Percentiles rank a stretch among this genome's conserved stretches.
Conservation (phyloP, 1,140 invertebrate species). For the Marisa cornuarietis region DNA sequence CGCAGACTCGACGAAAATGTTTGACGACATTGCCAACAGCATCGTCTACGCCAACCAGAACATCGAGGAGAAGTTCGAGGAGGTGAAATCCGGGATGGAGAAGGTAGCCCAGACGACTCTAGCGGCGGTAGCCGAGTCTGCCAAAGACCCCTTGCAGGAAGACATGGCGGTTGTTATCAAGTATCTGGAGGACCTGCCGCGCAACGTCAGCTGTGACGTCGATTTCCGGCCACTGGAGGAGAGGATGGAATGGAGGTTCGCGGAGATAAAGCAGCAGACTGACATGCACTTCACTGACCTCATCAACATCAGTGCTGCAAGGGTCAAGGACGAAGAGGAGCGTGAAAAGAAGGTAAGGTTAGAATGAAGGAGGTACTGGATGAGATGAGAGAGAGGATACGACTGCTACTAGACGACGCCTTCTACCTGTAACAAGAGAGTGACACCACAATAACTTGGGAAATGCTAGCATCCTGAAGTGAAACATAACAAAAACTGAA, state of each 20-base stretch:
- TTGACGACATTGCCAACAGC: constrained; percentile 37
- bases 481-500: not conserved
- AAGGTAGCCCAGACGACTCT: not conserved
- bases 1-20: constrained; percentile 20
- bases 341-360: too few species aligned
- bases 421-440: too few species aligned
- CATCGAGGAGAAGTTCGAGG: constrained; percentile 21
- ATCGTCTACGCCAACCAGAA: constrained; percentile 32
- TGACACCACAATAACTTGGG: too few species aligned
- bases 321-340: not conserved
- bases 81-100: constrained; percentile 22
- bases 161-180: not conserved
- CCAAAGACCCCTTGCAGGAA: not conserved
- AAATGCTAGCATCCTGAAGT: not conserved
- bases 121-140: not conserved
- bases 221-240: constrained; percentile 15
- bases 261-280: constrained; percentile 15
- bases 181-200: not conserved
- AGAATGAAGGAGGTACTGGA: too few species aligned
- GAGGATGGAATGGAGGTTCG: constrained; percentile 14
- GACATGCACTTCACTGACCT: constrained; percentile 6
- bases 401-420: too few species aligned
- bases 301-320: not conserved
- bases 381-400: too few species aligned
- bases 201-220: constrained; percentile 14